Conservation (phyloP, 2,888 invertebrate genomes). For the Ischnura elegans region DNA sequence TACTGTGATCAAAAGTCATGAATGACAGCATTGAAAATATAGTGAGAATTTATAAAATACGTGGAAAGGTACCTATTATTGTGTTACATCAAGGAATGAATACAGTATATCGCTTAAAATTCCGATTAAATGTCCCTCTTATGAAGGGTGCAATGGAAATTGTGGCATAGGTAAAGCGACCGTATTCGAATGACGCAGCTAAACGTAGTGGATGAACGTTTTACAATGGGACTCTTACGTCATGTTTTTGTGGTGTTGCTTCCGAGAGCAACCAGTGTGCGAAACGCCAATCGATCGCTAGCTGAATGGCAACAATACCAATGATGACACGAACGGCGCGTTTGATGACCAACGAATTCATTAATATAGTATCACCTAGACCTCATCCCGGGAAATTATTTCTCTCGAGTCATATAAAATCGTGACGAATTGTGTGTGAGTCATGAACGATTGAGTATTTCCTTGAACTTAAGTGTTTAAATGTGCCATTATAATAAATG, state of each 20-base stretch:
- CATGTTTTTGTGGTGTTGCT: constrained; percentile 14
- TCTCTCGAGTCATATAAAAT: neutral
- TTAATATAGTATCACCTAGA: constrained; percentile 1
- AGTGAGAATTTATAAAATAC: too few relatives aligned
- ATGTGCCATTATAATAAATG: too few relatives aligned
- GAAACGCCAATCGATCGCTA: neutral
- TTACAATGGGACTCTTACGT: constrained; percentile 14
- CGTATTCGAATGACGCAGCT: neutral
- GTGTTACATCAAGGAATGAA: too few relatives aligned
- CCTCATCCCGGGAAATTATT: neutral
- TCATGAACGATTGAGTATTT: neutral
- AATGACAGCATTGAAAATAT: too few relatives aligned
- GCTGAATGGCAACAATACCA: neutral
- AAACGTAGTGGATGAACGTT: neutral
- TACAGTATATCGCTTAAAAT: too few relatives aligned
- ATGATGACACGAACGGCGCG: neutral
- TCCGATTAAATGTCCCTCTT: too few relatives aligned
- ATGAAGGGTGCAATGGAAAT: neutral
- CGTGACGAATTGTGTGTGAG: neutral
- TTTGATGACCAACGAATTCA: constrained; percentile 19
- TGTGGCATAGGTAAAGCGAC: neutral
- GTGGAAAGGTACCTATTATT: too few relatives aligned
- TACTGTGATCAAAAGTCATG: too few relatives aligned
- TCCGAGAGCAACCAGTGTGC: constrained; percentile 11
- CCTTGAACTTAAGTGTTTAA: neutral